These are phyloP conservation scores for Diaprepes abbreviatus DNA, from an alignment of 2,888 invertebrate species.

Conservation along the genomic window DNA sequence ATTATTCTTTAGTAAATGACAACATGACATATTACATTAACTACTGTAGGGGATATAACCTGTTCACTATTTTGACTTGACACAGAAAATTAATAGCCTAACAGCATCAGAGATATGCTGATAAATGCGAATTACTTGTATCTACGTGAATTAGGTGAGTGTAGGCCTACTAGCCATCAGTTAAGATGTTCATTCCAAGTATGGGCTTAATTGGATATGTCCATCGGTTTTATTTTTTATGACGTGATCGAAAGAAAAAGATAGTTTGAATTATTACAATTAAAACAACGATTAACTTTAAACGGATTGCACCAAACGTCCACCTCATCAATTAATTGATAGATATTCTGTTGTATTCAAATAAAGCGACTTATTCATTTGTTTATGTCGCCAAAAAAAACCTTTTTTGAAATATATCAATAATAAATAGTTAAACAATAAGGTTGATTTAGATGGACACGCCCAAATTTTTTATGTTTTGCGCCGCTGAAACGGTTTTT, in stretches of 20 bases:
- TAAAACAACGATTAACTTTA: too few relatives aligned
- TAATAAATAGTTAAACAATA: too few relatives aligned
- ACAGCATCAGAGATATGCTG: conserved; percentile 36
- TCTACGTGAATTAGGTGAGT: conserved; percentile 14
- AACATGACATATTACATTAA: conserved; percentile 66
- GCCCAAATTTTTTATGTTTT: too few relatives aligned
- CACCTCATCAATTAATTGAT: too few relatives aligned
- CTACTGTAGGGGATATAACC: conserved; percentile 54
- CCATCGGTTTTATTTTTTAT: background rate
- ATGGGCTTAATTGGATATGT: background rate
- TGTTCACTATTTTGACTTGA: conserved; percentile 49
- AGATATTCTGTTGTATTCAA: too few relatives aligned
- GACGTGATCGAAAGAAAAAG: background rate
- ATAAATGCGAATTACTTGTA: conserved; percentile 39
- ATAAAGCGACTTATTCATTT: too few relatives aligned
- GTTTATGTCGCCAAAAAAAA: too few relatives aligned
- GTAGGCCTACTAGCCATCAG: conserved; percentile 21
- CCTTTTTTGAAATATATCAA: too few relatives aligned
- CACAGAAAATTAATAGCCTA: conserved; percentile 47
- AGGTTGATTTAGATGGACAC: too few relatives aligned
- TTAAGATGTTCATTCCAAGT: conserved; percentile 10
- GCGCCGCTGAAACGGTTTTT: too few relatives aligned
- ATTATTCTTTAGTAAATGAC: conserved; percentile 66
- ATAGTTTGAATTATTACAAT: too few relatives aligned
- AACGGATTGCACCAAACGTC: too few relatives aligned